phyloP scores from a whole-genome alignment of 2,113 vertebrate species.

The Gymnobelideus leadbeateri region DNA sequence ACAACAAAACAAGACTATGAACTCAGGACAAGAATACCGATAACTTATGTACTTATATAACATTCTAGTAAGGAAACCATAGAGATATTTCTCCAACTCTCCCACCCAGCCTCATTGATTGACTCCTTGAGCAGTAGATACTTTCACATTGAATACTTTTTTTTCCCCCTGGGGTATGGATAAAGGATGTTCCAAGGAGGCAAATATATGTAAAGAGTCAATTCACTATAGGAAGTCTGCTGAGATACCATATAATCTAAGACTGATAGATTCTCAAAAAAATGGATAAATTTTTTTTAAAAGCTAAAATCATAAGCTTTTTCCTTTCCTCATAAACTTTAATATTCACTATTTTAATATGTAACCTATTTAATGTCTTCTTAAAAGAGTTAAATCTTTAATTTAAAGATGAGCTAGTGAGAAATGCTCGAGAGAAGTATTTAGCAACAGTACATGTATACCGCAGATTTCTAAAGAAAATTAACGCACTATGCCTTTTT shows the following conservation, averaged over 20 bases:
- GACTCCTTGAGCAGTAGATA: not conserved
- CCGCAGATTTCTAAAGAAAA: not conserved
- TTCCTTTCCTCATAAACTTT: not conserved
- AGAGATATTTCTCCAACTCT: not conserved
- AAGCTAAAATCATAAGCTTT: not conserved
- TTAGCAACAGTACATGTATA: not conserved
- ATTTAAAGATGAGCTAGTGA: not conserved
- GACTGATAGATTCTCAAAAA: not conserved
- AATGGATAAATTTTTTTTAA: not conserved
- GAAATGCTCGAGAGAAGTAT: not conserved
- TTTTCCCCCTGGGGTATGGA: not conserved
- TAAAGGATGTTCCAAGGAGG: not conserved
- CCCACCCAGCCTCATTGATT: not conserved
- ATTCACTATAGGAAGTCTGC: not conserved
- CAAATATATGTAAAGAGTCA: not conserved
- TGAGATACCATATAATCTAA: not conserved
- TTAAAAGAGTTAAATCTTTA: conserved; percentile 5
- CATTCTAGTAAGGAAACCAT: not conserved
- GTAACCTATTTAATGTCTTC: not conserved
- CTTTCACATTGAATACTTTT: not conserved
- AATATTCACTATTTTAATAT: not conserved
- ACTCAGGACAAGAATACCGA: not conserved
- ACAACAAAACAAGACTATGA: not conserved
- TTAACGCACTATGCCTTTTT: not conserved
- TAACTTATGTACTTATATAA: not conserved